phyloP scores from a whole-genome alignment of 30 jellyfish, hydroid and myxozoan genomes.

The Aurelia sp. region DNA sequence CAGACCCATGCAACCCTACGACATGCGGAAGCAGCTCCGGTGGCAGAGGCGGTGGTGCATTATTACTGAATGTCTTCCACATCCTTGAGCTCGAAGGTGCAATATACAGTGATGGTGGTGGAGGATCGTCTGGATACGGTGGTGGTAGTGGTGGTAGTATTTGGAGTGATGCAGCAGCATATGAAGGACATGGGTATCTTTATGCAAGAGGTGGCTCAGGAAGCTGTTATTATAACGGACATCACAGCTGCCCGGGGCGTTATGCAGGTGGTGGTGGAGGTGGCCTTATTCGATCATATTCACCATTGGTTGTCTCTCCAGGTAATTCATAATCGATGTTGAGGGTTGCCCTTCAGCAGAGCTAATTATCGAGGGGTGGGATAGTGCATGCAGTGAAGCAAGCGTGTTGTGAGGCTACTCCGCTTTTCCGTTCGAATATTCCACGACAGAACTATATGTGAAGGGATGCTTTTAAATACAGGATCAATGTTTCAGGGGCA shows the following conservation, averaged over 20 bases:
- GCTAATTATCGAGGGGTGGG: too few relatives aligned
- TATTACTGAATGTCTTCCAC: conserved; percentile 40
- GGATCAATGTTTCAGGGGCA: too few relatives aligned
- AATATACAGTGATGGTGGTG: conserved; percentile 42
- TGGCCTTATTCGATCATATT: conserved; percentile 57
- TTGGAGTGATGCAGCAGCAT: conserved; percentile 67
- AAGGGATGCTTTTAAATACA: too few relatives aligned
- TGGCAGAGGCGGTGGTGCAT: conserved; percentile 70
- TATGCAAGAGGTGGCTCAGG: conserved; percentile 72
- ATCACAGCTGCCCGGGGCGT: conserved; percentile 8
- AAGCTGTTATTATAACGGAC: conserved; percentile 28
- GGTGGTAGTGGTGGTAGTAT: conserved; percentile 77
- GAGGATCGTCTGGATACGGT: conserved; percentile 57
- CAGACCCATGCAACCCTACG: conserved; percentile 56
- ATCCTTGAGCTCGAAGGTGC: conserved; percentile 65
- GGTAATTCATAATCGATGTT: background rate
- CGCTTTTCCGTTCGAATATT: too few relatives aligned
- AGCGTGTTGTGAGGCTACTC: too few relatives aligned
- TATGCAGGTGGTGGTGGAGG: conserved; percentile 83
- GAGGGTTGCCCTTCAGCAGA: too few relatives aligned
- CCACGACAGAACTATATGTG: too few relatives aligned
- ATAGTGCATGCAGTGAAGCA: too few relatives aligned
- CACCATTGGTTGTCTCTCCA: conserved; percentile 64
- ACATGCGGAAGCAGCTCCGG: conserved; percentile 61
- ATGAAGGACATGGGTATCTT: conserved; percentile 69